Evolutionary conservation across 1,140 invertebrate species (phyloP), one percentile per base, ranked within the genome.

Genomic region (Diorhabda sublineata): DNA sequence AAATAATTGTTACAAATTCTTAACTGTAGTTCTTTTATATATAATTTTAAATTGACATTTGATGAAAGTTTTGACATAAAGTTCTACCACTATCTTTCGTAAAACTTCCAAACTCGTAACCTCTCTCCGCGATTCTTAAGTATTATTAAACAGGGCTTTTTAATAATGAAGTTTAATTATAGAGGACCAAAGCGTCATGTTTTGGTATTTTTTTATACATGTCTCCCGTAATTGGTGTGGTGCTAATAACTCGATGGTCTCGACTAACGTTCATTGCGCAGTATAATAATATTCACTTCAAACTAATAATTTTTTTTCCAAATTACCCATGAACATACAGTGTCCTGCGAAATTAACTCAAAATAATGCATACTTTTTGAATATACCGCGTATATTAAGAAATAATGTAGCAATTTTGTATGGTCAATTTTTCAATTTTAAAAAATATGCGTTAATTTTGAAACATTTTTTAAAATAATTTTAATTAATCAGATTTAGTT

Each of bases 61-160:
- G 8, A 11, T 57, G 11, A 57, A 57, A 57, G 56, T 8, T 8
- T 8, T 57, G 8, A 8, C 56, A 8, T 8, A 57, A 57, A 57
- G 11, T 52, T 8, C 47, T n/a, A 52, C 47, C 47, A 52, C 47
- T 4, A 52, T 52, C 47, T 52, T n/a, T 52, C 47, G n/a, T 8
- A 4, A n/a, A n/a, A 65, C 43, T 64, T 64, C 63, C 63, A 52
- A 64, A 56, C 47, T 45, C 26, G 44, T 56, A 8, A 8, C 47
- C 47, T 52, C 47, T 60, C 58, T 42, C 42, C 42, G 42, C n/a
- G 58, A 60, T 60, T 66, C 64, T 59, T 66, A 75, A 77, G 75
- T 79, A 78, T 79, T 78, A 79, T 77, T 77, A 74, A 78, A 79
- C 77, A 79, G 76, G 77, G 78, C 77, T 77, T 79, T 76, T 74